Conservation (phyloP, 2,113 vertebrate genomes). For the Hyaena hyaena region DNA sequence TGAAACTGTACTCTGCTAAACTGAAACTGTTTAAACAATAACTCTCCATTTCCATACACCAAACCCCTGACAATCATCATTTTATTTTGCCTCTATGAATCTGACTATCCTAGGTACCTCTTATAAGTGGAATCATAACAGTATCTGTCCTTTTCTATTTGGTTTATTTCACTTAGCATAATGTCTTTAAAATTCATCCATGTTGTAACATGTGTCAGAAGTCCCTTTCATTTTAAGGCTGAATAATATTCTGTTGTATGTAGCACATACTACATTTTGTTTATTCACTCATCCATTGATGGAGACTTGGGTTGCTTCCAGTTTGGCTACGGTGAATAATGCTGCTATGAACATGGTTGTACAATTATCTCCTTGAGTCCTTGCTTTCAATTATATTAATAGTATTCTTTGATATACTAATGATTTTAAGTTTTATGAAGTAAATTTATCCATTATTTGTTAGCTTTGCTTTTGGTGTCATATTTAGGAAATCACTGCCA, state of each 20-base stretch:
- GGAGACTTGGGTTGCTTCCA: neutral
- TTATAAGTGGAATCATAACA: neutral
- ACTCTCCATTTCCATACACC: neutral
- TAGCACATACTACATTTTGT: neutral
- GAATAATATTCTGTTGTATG: neutral
- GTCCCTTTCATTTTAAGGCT: neutral
- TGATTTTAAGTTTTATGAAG: neutral
- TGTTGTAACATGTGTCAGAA: neutral
- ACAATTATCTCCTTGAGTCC: neutral
- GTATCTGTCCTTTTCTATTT: neutral
- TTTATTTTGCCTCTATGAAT: neutral
- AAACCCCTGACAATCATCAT: neutral
- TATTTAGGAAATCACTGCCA: neutral
- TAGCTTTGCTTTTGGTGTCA: neutral
- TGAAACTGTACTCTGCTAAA: neutral
- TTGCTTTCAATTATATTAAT: neutral
- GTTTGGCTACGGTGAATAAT: neutral
- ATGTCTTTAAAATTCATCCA: neutral
- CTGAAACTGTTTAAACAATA: neutral
- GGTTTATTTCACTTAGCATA: neutral
- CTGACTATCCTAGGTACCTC: neutral
- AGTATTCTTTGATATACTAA: neutral
- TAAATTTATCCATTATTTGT: neutral
- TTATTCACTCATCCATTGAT: neutral
- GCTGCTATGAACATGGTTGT: neutral